Evolutionary conservation across 2,888 invertebrate species (phyloP).

Genomic region (Polydrusus tereticollis): DNA sequence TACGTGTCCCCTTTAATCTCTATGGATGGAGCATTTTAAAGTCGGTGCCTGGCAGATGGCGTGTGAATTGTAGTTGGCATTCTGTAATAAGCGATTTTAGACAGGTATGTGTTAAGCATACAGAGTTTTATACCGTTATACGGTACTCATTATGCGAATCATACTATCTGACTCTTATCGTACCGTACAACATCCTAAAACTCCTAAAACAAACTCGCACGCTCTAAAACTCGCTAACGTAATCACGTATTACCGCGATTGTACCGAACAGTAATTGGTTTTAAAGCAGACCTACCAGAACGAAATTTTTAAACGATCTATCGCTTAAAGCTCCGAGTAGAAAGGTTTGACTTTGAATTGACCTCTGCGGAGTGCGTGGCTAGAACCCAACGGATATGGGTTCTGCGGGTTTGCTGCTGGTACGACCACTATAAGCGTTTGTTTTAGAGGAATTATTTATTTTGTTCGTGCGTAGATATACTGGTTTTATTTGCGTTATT

Average conservation of each 20-base stretch:
- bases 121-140: no score
- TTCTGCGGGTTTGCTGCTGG: slow-evolving; percentile 31
- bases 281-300: slow-evolving; percentile 48
- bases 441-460: neutral
- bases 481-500: neutral
- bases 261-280: slow-evolving; percentile 47
- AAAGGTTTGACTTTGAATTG: slow-evolving; percentile 47
- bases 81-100: no score
- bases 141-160: no score
- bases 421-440: slow-evolving; percentile 11
- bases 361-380: slow-evolving; percentile 39
- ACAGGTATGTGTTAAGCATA: no score
- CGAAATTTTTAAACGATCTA: slow-evolving; percentile 35
- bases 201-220: neutral
- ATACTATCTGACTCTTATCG: neutral
- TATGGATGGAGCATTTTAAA: neutral
- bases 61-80: no score
- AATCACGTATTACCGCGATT: slow-evolving; percentile 47
- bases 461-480: neutral
- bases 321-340: slow-evolving; percentile 32
- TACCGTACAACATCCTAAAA: slow-evolving; percentile 7
- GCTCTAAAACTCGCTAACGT: slow-evolving; percentile 39
- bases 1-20: neutral
- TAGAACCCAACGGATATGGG: slow-evolving; percentile 27
- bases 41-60: no score